These are phyloP conservation scores for Drosophila recens DNA, from an alignment of 2,888 invertebrate species.

Conservation along the genomic window DNA sequence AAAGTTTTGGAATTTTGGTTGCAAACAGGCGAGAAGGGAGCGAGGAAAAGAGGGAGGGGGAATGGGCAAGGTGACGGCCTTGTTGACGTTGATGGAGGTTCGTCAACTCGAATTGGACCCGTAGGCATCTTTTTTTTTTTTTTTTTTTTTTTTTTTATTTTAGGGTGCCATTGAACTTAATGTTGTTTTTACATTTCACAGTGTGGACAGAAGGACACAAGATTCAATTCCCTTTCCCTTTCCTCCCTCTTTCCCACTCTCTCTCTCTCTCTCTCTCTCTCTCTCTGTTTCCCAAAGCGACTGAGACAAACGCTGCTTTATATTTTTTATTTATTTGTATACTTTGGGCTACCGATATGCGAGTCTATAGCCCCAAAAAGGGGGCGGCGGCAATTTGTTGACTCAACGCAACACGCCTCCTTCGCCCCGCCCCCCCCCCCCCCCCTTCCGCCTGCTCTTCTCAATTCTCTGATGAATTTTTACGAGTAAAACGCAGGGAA, in stretches of 20 bases:
- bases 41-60: no score
- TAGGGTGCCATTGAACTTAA: constrained; percentile 75
- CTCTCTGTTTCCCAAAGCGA: not conserved
- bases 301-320: constrained; percentile 42
- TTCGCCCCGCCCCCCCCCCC: no score
- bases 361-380: constrained; percentile 24
- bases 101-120: constrained; percentile 48
- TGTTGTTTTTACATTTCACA: constrained; percentile 61
- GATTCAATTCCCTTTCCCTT: constrained; percentile 2
- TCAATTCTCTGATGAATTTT: constrained; percentile 48
- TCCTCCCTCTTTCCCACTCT: no score
- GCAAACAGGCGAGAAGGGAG: constrained; percentile 21
- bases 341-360: constrained; percentile 69
- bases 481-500: constrained; percentile 32
- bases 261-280: no score
- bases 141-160: no score
- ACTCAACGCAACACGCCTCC: constrained; percentile 44
- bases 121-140: constrained; percentile 40
- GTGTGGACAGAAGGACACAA: constrained; percentile 33
- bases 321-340: constrained; percentile 75
- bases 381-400: constrained; percentile 56
- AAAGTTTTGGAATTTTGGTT: constrained; percentile 72
- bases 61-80: constrained; percentile 9
- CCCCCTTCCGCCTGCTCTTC: not conserved
- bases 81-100: constrained; percentile 74